These are phyloP conservation scores for Tribolium castaneum DNA, from an alignment of 1,140 invertebrate species.

Conservation along the genomic window DNA sequence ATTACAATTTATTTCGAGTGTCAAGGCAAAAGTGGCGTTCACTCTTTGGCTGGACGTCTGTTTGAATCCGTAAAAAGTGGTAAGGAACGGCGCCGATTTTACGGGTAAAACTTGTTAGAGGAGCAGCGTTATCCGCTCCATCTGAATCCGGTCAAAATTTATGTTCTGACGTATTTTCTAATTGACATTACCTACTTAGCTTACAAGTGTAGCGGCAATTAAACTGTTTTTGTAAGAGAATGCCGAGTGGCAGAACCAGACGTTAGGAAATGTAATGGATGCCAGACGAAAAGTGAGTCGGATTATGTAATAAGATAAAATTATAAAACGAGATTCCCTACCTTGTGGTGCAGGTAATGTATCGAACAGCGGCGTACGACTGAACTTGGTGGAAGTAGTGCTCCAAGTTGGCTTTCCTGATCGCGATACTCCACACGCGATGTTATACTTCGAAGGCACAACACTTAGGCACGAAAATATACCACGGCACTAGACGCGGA, in stretches of 20 bases:
- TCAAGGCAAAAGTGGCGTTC: too few relatives aligned
- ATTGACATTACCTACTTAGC: slow-evolving; percentile 23
- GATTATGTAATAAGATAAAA: slow-evolving; percentile 6
- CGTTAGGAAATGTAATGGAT: slow-evolving; percentile 4
- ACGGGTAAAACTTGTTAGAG: background rate
- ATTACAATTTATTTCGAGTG: background rate
- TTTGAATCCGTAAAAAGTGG: background rate
- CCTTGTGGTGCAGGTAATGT: background rate
- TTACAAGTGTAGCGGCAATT: slow-evolving; percentile 7
- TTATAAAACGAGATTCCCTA: slow-evolving; percentile 2
- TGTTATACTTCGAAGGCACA: background rate
- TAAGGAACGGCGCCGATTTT: background rate
- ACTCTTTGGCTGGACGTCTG: too few relatives aligned
- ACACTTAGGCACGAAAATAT: slow-evolving; percentile 6
- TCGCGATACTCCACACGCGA: slow-evolving; percentile 15
- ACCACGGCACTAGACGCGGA: background rate
- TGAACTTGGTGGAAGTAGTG: slow-evolving; percentile 4
- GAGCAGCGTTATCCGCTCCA: background rate
- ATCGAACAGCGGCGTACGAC: background rate
- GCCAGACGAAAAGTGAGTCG: slow-evolving; percentile 9
- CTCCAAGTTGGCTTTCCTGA: background rate
- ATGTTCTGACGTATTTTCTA: slow-evolving; percentile 22
- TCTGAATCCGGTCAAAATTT: slow-evolving; percentile 26
- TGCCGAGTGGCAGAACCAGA: background rate
- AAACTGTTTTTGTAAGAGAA: slow-evolving; percentile 6